Evolutionary conservation across 2,113 vertebrate species (phyloP), one percentile per base, ranked within the genome.

Genomic region (Lynx canadensis): DNA sequence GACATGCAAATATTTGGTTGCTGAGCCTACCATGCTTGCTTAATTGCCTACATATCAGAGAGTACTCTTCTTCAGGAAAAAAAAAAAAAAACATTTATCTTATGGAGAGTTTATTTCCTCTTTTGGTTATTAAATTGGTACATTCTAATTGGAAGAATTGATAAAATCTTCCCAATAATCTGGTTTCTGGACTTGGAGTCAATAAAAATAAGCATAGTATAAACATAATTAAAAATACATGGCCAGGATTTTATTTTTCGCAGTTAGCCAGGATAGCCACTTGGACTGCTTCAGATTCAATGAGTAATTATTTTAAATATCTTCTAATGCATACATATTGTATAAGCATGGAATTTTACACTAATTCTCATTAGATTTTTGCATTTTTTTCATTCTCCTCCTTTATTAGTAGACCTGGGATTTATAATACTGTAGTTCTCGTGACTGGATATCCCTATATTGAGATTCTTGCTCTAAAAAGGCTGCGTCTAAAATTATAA

Each of bases 121-220:
- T 60, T 94, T 86, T 91, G 29, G 15, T 73, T 91, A 60, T 73
- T 93, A 89, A 84, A 60, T 71, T 48, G 8, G 25, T 76, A 29
- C 7, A 52, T 95, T 97, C 80, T 25, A 89, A 95, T 76, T 48
- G 14, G 29, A 82, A 68, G 41, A 89, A 86, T n/a, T 89, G 55
- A 91, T 84, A 81, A 92, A 91, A 95, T 80, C 21, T 11, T 92
- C n/a, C 41, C 55, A 93, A 41, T 83, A 65, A 91, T 45, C 50
- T 91, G 6, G 29, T 95, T 91, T 85, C 60, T 95, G 21, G 21
- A 95, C 71, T 97, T 97, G 25, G 6, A 74, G 18, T 87, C 55
- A 92, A 57, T 96, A 79, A 95, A 96, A 94, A 91, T 74, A 85
- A 87, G 6, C 27, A 97, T 33, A 93, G 95, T 84, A 36, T 73